Base-by-base conservation (phyloP, 2,113 vertebrate species). In the Mionectes macconnelli region DNA sequence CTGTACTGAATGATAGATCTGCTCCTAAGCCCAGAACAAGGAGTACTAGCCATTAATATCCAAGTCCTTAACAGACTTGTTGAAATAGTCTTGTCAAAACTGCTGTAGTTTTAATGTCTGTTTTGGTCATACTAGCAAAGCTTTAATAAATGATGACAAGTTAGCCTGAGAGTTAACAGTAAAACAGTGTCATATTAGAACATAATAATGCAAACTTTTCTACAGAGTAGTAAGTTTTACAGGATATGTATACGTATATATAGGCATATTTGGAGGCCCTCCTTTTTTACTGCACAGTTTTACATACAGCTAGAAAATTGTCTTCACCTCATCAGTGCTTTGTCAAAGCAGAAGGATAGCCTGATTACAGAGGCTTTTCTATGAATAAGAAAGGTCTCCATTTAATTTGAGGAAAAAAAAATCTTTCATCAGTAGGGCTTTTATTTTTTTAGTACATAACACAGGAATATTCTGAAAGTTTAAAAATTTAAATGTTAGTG, bases 61-160 rank as follows among this genome's bases (percentile, higher is more conserved):
- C 21, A 50, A 87, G 81, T 87, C 77, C 81, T 81, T 84, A 78
- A 59, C 22, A 78, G 60, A 87, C 39, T 83, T 89, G 95, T 78
- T 91, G 73, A 97, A 95, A 89, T 27, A 56, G 47, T 52, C 80
- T 47, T 92, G 89, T 92, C 91, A 96, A 87, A 97, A 86, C 77
- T 89, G 50, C 78, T 94, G 86, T 85, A 84, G 47, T 95, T 95
- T 78, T 84, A 56, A 5, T 89, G 66, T 67, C 64, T 74, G 42
- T 91, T 95, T 85, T 85, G 45, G 56, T 92, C 73, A 69, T 84
- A 49, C 16, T 62, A 42, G 53, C 22, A 78, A 82, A 76, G 49
- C 77, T 93, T 95, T 75, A 87, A 82, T 33, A 68, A 37, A 72
- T 84, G 73, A 84, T 86, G 74, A 94, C 67, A 95, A 76, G 62